Base-by-base conservation (phyloP, 2,888 invertebrate species). In the Euplexia lucipara region DNA sequence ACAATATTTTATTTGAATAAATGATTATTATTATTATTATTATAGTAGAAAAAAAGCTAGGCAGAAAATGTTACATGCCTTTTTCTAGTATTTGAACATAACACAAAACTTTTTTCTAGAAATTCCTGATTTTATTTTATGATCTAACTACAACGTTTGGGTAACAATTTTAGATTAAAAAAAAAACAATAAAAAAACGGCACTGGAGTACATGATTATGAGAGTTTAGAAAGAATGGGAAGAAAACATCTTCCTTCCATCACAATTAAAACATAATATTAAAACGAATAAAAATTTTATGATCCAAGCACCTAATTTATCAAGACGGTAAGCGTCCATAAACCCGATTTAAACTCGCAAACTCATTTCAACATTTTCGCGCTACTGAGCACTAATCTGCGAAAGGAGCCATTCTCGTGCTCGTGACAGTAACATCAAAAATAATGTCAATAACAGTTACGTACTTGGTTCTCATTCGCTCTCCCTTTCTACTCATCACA, bases 371-470 rank as follows among this genome's bases (percentile, higher is more conserved):
- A 76, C 76, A 79, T 82, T 80, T 81, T 74, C 79, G 70, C 71
- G 54, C 65, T 75, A 81, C 65, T 71, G 72, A 77, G 78, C 81
- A 79, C 80, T 81, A 82, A 82, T 81, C 81, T 80, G 78, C 60
- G 37, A 79, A 70, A 78, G 73, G 56, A 71, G 62, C 76, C 59
- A 80, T 84, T 84, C 69, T 71, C 70, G 73, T 76, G 78, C 59
- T 81, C 77, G 80, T 83, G 84, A 87, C 84, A 75, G 79, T 77
- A 82, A 86, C 83, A 86, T 86, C 82, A 84, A 82, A 86, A 84
- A 85, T 86, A 82, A 85, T 82, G 82, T 83, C 85, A 81, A 87
- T 83, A 85, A 83, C 81, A 81, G 82, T 83, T 81, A 75, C 62
- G 75, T 71, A 79, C 79, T 78, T 77, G 70, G 75, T 75, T 79